Base-by-base conservation (phyloP, 37 sponge, comb jelly and placozoan genomes). In the Cladorhizidae sp. region DNA sequence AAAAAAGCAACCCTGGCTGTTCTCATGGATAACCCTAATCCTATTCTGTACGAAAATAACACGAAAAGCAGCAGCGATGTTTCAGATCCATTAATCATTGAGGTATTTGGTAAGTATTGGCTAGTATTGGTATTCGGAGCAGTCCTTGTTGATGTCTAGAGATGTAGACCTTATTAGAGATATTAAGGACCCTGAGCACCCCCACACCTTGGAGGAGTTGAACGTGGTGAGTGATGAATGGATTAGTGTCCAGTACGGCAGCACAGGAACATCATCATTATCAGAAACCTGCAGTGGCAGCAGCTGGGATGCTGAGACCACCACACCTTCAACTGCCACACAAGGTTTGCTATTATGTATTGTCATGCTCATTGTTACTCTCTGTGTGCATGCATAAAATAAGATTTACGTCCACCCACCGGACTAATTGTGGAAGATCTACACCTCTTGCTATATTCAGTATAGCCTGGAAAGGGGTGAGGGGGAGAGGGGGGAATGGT, bases 111-210 rank as follows among this genome's bases (percentile, higher is more conserved):
- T 81, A 41, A 80, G 67, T 37, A 8, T 68, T 31, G 8, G n/a
- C 21, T 31, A 5, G 9, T 25, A 64, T 64, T 25, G 11, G 9
- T 64, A 26, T 15, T 14, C 26, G 7, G 39, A 37, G 8, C 31
- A 3, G 7, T 6, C 21, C 31, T 68, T 3, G n/a, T 68, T 37
- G 35, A 45, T 59, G 32, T 65, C 2, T 32, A 15, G 20, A 2
- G 52, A 31, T 42, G 26, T 76, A 91, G 91, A 91, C n/a, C 73
- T 91, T 61, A 83, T 88, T 39, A 71, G 89, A 29, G 89, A 88
- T 26, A 88, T 88, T 43, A 88, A 91, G 77, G 97, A 96, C 68
- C 97, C 97, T 22, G 97, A 96, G 70, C 85, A 75, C 54, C 85
- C 93, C 18, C 77, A 93, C 40, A 93, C 97, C 40, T 74, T 96